Evolutionary conservation across 2,113 vertebrate genomes (phyloP).

Genomic region (Halichoerus grypus): DNA sequence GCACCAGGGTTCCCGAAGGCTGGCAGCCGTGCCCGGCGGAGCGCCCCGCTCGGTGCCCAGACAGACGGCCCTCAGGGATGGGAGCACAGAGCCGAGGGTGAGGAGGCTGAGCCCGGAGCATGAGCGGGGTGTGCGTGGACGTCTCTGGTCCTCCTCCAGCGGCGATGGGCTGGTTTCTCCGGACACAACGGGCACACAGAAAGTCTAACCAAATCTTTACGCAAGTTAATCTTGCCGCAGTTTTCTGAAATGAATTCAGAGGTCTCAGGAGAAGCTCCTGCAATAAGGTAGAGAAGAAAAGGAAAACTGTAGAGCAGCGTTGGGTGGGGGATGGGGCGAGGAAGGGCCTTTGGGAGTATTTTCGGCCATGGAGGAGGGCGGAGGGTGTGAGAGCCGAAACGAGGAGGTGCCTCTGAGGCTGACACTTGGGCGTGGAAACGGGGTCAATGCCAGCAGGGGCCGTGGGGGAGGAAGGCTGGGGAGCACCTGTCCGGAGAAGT

Average conservation of each 20-base stretch:
- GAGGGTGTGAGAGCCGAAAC: background rate
- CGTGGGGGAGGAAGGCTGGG: background rate
- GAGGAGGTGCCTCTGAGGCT: background rate
- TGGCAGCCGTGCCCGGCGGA: background rate
- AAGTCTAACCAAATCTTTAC: accelerated
- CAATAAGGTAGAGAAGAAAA: background rate
- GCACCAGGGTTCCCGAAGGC: background rate
- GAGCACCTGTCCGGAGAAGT: background rate
- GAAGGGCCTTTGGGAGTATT: accelerated
- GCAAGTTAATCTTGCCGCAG: background rate
- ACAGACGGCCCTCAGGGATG: background rate
- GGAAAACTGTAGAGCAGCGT: accelerated
- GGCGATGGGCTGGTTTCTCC: background rate
- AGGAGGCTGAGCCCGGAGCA: background rate
- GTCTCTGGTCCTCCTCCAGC: accelerated
- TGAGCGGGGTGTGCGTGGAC: accelerated
- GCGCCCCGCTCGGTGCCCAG: background rate
- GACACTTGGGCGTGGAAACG: background rate
- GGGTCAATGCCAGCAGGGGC: background rate
- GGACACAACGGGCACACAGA: background rate
- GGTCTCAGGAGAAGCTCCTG: background rate
- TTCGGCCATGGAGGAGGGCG: accelerated
- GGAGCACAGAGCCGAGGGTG: background rate
- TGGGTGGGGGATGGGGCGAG: background rate
- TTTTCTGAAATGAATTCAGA: background rate